These are phyloP conservation scores for Acanthisitta chloris DNA, from an alignment of 2,113 vertebrate genomes.

Conservation along the genomic window DNA sequence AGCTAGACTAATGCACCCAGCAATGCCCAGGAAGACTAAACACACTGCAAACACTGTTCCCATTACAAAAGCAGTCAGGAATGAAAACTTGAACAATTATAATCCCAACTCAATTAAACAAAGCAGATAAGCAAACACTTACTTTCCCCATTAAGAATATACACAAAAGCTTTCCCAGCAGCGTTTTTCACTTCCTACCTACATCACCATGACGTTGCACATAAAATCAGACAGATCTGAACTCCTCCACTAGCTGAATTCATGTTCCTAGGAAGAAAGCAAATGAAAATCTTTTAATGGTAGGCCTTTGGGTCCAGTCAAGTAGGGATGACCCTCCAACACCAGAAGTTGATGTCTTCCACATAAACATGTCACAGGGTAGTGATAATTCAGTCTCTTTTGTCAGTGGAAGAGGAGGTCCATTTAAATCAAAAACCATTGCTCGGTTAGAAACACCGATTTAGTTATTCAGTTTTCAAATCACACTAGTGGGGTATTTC, in stretches of 20 bases:
- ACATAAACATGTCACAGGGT: not conserved
- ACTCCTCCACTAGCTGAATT: not conserved
- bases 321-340: not conserved
- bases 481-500: not conserved
- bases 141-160: not conserved
- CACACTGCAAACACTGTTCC: not conserved
- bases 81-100: conserved; percentile 12
- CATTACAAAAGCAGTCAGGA: not conserved
- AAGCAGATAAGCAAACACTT: conserved; percentile 1
- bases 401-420: not conserved
- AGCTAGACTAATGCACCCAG: not conserved
- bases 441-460: not conserved
- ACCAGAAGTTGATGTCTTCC: not conserved
- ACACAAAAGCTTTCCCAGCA: not conserved
- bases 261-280: not conserved
- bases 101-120: conserved; percentile 21
- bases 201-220: not conserved
- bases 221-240: not conserved
- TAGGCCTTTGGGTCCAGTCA: not conserved
- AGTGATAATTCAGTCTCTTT: not conserved
- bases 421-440: not conserved
- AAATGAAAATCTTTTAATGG: not conserved
- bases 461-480: not conserved
- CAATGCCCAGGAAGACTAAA: not conserved
- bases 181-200: not conserved